Conservation (phyloP, 1,140 invertebrate species). For the Ooceraea biroi region DNA sequence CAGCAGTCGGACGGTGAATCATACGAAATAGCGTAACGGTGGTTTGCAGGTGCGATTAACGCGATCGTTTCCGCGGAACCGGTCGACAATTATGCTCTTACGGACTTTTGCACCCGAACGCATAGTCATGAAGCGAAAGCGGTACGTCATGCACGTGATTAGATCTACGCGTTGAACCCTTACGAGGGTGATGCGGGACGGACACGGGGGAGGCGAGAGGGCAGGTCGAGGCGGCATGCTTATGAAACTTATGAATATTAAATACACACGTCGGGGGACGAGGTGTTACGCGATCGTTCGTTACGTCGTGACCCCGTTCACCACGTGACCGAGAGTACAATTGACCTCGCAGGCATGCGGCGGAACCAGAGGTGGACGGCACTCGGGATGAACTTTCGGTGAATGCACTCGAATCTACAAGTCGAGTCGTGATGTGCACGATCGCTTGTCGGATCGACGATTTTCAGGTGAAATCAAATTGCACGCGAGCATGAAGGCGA, state of each 20-base stretch:
- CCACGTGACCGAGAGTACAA: background rate
- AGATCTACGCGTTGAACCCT: background rate
- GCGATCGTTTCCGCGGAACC: slow-evolving; percentile 13
- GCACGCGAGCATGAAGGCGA: too few species aligned
- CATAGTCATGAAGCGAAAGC: slow-evolving; percentile 39
- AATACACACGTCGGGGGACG: slow-evolving; percentile 10
- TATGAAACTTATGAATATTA: slow-evolving; percentile 48
- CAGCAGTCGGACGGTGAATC: slow-evolving; percentile 10
- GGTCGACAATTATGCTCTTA: slow-evolving; percentile 24
- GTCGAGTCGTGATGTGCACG: too few species aligned
- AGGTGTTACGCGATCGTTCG: slow-evolving; percentile 23
- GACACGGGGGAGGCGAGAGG: background rate
- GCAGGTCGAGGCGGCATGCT: background rate
- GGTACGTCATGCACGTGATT: slow-evolving; percentile 2
- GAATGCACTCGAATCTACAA: too few species aligned
- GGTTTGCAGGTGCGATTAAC: slow-evolving; percentile 32
- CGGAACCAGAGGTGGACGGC: background rate
- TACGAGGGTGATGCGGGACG: background rate
- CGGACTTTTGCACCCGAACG: slow-evolving; percentile 9
- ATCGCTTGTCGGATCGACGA: too few species aligned
- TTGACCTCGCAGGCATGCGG: background rate
- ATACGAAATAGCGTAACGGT: slow-evolving; percentile 10
- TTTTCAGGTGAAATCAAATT: too few species aligned
- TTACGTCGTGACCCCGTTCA: slow-evolving; percentile 25
- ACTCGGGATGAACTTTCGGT: slow-evolving; percentile 12